Evolutionary conservation across 2,888 invertebrate genomes (phyloP).

Genomic region (Andrena dorsata): DNA sequence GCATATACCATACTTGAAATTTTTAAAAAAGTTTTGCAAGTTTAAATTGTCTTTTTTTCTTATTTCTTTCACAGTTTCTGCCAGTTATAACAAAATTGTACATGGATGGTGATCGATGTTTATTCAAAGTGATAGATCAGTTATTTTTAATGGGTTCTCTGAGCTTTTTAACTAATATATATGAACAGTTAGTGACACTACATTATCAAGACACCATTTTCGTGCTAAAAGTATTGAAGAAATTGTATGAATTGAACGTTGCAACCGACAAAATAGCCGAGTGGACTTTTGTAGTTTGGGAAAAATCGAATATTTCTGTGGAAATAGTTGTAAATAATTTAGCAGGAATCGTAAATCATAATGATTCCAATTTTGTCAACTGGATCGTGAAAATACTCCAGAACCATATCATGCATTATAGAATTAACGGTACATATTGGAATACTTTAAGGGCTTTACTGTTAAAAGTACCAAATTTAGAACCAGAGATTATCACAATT

Average conservation of each 20-base stretch:
- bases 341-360: neutral
- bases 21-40: neutral
- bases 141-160: neutral
- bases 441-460: conserved; percentile 54
- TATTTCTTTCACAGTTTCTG: conserved; percentile 18
- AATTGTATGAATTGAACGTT: neutral
- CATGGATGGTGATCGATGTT: neutral
- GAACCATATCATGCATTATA: neutral
- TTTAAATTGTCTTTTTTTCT: neutral
- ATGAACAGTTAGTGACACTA: rapidly evolving
- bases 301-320: neutral
- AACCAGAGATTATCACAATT: conserved; percentile 31
- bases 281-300: neutral
- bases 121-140: neutral
- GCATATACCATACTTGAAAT: neutral
- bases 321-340: conserved; percentile 7
- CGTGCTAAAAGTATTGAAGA: conserved; percentile 21
- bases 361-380: neutral
- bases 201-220: rapidly evolving
- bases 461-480: conserved; percentile 11
- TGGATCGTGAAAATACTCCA: neutral
- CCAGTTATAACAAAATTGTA: neutral
- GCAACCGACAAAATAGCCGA: rapidly evolving
- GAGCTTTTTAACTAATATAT: neutral
- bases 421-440: conserved; percentile 61